Evolutionary conservation across 1,140 invertebrate species (phyloP).

Genomic region (Hesperophylax magnus): DNA sequence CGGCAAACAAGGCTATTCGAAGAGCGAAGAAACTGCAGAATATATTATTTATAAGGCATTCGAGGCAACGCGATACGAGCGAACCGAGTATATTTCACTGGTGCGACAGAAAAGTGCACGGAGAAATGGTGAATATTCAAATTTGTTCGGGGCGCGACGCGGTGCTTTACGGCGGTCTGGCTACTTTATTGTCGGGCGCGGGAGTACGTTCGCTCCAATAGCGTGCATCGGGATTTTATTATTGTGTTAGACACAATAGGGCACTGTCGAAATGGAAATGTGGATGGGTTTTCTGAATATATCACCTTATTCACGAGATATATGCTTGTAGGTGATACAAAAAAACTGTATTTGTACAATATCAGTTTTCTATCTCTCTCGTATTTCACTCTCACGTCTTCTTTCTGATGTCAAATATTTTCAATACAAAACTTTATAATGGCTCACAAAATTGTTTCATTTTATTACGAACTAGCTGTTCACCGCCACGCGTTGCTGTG

Average conservation of each 20-base stretch:
- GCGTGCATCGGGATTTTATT: slow-evolving; percentile 5
- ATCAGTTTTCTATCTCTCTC: too few relatives aligned
- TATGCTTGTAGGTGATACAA: too few relatives aligned
- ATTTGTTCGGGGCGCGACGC: not conserved
- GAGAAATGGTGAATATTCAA: slow-evolving; percentile 5
- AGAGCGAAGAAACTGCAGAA: slow-evolving; percentile 5
- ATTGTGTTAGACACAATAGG: slow-evolving; percentile 1
- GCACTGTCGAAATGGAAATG: too few relatives aligned
- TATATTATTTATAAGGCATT: slow-evolving; percentile 23
- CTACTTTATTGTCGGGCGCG: slow-evolving; percentile 1
- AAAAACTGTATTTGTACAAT: too few relatives aligned
- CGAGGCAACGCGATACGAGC: not conserved
- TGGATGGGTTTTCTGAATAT: too few relatives aligned
- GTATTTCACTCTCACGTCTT: too few relatives aligned
- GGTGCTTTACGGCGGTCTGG: not conserved
- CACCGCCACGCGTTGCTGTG: too few relatives aligned
- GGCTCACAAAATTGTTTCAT: too few relatives aligned
- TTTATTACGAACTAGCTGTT: too few relatives aligned
- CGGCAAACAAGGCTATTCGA: not conserved
- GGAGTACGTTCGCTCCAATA: not conserved
- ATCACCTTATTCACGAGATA: too few relatives aligned
- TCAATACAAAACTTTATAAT: too few relatives aligned
- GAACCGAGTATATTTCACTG: not conserved
- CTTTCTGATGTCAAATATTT: too few relatives aligned
- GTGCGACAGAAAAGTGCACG: slow-evolving; percentile 11